Percentiles rank a stretch among this genome's conserved stretches.
Evolutionary conservation across 2,113 vertebrate genomes (phyloP).

Genomic region (Isurus oxyrinchus): DNA sequence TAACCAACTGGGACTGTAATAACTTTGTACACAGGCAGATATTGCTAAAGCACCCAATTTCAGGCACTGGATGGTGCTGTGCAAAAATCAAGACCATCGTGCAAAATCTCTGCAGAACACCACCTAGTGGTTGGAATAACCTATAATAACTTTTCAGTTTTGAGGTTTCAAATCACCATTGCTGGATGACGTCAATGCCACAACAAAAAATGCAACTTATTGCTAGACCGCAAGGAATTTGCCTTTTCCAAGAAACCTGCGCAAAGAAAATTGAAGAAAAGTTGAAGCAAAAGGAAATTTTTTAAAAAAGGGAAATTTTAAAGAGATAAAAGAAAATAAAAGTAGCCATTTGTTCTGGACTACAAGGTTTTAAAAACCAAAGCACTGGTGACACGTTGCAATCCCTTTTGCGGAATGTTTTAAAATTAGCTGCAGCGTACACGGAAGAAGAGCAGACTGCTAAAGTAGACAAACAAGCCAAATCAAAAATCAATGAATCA

Average conservation of each 20-base stretch:
- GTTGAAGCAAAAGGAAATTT: neutral
- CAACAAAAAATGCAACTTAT: neutral
- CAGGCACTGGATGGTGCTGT: neutral
- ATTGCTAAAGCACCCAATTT: neutral
- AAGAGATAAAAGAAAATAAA: neutral
- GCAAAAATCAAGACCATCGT: neutral
- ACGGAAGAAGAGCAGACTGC: neutral
- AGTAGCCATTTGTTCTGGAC: too few relatives aligned
- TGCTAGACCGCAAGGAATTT: neutral
- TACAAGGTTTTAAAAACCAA: neutral
- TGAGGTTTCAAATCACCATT: neutral
- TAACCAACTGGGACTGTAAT: neutral
- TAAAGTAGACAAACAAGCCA: neutral
- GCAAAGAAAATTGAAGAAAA: neutral
- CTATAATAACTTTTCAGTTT: neutral
- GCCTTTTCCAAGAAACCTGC: neutral
- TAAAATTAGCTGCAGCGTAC: neutral
- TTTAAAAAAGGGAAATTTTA: neutral
- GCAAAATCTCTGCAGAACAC: neutral
- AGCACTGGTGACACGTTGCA: neutral
- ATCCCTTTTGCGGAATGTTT: neutral
- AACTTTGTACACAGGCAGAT: neutral
- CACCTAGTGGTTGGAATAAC: neutral
- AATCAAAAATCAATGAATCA: neutral
- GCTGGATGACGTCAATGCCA: neutral